phyloP scores from a whole-genome alignment of 2,797 vertebrate species.

The Schizopygopsis malacanthus region DNA sequence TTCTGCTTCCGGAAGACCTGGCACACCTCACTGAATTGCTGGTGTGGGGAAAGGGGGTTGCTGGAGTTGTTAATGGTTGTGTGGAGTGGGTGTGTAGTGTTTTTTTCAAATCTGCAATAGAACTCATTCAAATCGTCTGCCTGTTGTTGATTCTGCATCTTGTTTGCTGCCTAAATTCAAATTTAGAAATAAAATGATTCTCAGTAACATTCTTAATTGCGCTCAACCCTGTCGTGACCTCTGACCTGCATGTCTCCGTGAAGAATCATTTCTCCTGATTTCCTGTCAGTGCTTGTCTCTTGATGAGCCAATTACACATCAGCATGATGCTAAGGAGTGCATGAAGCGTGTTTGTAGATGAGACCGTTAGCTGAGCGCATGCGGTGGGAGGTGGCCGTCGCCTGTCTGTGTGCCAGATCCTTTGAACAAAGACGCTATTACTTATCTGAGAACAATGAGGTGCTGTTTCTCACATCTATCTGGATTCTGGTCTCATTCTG shows the following conservation, averaged over 20 bases:
- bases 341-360: constrained; percentile 3
- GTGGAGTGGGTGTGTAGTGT: no score
- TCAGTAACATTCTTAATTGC: background rate
- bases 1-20: no score
- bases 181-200: background rate
- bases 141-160: background rate
- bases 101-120: no score
- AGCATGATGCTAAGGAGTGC: constrained; percentile 8
- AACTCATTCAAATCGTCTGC: no score
- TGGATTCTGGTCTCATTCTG: background rate
- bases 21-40: no score
- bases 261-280: background rate
- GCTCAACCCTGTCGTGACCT: background rate
- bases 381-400: background rate
- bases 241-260: background rate
- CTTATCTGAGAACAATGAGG: constrained; percentile 32
- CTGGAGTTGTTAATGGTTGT: no score
- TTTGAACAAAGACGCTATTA: constrained; percentile 30
- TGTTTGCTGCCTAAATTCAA: background rate
- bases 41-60: no score
- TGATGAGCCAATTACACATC: background rate
- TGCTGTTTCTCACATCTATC: constrained; percentile 24
- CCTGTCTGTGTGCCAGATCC: constrained; percentile 40
- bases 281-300: background rate
- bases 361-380: constrained; percentile 2